Evolutionary conservation across 2,888 invertebrate genomes (phyloP).

Genomic region (Hirtodrosophila histrioides): DNA sequence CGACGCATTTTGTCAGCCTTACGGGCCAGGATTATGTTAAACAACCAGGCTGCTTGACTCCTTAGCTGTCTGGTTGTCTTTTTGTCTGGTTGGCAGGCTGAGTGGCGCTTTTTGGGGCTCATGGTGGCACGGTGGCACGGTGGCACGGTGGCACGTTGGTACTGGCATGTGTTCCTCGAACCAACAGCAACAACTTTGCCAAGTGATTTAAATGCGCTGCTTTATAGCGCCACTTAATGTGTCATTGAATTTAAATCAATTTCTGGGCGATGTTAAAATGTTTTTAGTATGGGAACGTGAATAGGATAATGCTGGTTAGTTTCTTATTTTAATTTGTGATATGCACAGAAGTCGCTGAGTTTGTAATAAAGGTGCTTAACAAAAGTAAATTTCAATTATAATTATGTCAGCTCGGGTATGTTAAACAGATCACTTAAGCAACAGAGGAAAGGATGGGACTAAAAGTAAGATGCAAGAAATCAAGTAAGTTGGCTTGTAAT

Average conservation of each 20-base stretch:
- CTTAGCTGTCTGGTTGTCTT: conserved; percentile 28
- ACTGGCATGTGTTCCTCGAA: conserved; percentile 33
- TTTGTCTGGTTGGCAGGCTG: conserved; percentile 15
- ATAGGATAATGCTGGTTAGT: conserved; percentile 1
- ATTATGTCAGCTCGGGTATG: too few species aligned
- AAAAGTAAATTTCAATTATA: too few species aligned
- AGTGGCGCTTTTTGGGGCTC: conserved; percentile 38
- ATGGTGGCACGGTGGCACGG: conserved; percentile 11
- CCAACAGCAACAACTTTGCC: conserved; percentile 24
- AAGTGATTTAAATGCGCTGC: conserved; percentile 73
- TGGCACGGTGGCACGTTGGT: conserved; percentile 14
- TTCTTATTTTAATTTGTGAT: background rate
- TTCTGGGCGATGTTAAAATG: conserved; percentile 14
- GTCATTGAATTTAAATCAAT: conserved; percentile 68
- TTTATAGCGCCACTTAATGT: conserved; percentile 75
- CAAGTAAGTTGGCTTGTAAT: too few species aligned
- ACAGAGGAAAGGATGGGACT: too few species aligned
- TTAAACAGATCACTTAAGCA: too few species aligned
- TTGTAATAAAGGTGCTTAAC: too few species aligned
- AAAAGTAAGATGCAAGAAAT: too few species aligned
- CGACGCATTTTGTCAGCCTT: conserved; percentile 75
- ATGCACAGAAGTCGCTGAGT: too few species aligned
- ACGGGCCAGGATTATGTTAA: conserved; percentile 74
- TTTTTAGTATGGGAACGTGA: conserved; percentile 2
- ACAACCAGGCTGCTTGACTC: conserved; percentile 14